A percentile compares a stretch with the other conserved stretches of the same genome.
phyloP scores from a whole-genome alignment of 2,888 invertebrate genomes.

The Deilephila elpenor region DNA sequence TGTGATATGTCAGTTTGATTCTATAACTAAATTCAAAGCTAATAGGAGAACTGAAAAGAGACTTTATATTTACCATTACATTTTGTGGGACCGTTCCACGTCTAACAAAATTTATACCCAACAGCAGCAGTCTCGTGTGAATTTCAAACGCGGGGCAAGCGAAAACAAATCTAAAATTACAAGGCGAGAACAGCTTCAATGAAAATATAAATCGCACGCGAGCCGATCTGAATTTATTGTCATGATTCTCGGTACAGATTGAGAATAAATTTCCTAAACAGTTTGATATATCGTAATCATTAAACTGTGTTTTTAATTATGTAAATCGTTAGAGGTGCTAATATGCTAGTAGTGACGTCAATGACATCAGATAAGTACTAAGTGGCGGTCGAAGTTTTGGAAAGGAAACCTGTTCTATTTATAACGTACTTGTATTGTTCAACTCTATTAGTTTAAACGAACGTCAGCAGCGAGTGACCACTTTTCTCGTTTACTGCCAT shows the following conservation, averaged over 20 bases:
- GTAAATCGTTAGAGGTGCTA: conserved; percentile 34
- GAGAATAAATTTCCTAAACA: conserved; percentile 29
- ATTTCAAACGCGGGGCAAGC: conserved; percentile 7
- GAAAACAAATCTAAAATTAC: conserved; percentile 19
- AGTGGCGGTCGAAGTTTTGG: conserved; percentile 7
- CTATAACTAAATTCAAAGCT: neutral
- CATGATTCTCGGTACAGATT: conserved; percentile 22
- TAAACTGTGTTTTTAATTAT: conserved; percentile 34
- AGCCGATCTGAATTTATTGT: conserved; percentile 31
- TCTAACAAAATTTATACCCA: neutral
- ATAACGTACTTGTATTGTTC: conserved; percentile 31
- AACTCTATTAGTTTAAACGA: conserved; percentile 54
- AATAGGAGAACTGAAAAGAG: neutral
- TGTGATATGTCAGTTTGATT: too few species aligned
- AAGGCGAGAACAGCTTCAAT: conserved; percentile 27
- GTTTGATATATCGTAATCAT: conserved; percentile 31
- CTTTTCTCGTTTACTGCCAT: conserved; percentile 62
- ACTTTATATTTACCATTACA: neutral
- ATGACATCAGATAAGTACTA: conserved; percentile 17
- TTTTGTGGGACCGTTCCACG: neutral
- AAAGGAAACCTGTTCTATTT: conserved; percentile 23
- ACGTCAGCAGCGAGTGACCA: conserved; percentile 47
- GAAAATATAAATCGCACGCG: conserved; percentile 28
- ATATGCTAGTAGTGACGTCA: conserved; percentile 39
- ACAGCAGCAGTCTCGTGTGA: neutral